These are phyloP conservation scores for Rhabdornis inornatus DNA, from an alignment of 2,113 vertebrate genomes.

Conservation along the genomic window DNA sequence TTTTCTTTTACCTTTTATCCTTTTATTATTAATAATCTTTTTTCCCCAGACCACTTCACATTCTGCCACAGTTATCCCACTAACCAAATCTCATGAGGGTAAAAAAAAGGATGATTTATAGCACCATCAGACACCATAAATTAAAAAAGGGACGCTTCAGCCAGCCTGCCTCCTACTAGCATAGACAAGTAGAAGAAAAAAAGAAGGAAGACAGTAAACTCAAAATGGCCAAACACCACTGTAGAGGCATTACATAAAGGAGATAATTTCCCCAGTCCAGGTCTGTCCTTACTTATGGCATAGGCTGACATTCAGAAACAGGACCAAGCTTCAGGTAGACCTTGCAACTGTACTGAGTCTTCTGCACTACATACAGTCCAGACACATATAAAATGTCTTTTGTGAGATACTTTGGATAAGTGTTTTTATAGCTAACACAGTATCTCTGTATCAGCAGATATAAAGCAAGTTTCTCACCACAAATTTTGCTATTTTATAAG, in stretches of 20 bases:
- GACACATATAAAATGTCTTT: background rate
- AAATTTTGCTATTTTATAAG: background rate
- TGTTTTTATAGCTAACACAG: background rate
- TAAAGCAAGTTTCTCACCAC: background rate
- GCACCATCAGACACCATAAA: background rate
- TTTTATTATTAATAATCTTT: background rate
- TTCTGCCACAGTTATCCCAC: background rate
- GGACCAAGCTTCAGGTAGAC: background rate
- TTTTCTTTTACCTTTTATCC: background rate
- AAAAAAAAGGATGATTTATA: background rate
- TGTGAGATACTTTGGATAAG: background rate
- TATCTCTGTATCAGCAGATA: background rate
- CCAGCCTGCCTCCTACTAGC: background rate
- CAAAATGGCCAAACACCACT: background rate
- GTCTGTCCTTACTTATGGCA: background rate
- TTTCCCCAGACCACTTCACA: background rate
- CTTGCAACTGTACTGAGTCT: background rate
- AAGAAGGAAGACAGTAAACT: background rate
- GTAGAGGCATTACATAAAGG: background rate
- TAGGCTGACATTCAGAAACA: background rate
- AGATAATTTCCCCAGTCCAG: background rate
- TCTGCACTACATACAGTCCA: background rate
- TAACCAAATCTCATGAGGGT: background rate
- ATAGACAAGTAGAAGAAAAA: background rate
- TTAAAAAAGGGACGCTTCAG: background rate